Conservation (phyloP, 2,797 vertebrate species). For the Mycteria americana region DNA sequence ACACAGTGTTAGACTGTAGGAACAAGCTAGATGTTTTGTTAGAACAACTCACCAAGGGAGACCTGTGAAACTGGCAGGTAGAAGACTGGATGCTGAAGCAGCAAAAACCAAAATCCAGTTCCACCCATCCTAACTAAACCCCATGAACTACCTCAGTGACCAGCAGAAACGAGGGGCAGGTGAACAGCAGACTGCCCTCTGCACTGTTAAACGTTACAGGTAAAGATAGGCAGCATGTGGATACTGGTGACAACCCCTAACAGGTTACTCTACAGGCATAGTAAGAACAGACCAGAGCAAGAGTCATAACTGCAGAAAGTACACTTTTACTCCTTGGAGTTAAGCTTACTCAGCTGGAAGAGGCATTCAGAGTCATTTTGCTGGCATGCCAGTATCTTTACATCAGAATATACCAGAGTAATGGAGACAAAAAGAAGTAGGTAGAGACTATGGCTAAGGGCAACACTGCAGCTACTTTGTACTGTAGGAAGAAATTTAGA, state of each 20-base stretch:
- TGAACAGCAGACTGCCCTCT: background rate
- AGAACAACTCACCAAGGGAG: background rate
- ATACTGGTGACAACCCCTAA: background rate
- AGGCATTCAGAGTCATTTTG: background rate
- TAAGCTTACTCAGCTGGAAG: background rate
- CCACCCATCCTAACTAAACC: background rate
- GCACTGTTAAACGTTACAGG: background rate
- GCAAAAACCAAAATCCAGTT: background rate
- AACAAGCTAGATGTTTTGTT: background rate
- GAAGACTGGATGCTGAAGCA: background rate
- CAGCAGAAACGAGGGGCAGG: rapidly evolving
- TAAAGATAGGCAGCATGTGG: background rate
- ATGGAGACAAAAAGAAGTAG: background rate
- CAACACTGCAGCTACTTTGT: background rate
- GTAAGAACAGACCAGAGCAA: background rate
- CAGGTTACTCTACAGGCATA: background rate
- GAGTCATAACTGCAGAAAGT: background rate
- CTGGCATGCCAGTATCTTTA: background rate
- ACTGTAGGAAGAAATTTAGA: background rate
- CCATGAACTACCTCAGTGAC: background rate
- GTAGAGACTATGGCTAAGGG: background rate
- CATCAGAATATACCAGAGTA: background rate
- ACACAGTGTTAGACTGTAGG: background rate
- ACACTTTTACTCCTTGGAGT: background rate
- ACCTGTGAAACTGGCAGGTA: background rate